phyloP scores from a whole-genome alignment of 2,113 vertebrate genomes.

The Ascaphus truei region DNA sequence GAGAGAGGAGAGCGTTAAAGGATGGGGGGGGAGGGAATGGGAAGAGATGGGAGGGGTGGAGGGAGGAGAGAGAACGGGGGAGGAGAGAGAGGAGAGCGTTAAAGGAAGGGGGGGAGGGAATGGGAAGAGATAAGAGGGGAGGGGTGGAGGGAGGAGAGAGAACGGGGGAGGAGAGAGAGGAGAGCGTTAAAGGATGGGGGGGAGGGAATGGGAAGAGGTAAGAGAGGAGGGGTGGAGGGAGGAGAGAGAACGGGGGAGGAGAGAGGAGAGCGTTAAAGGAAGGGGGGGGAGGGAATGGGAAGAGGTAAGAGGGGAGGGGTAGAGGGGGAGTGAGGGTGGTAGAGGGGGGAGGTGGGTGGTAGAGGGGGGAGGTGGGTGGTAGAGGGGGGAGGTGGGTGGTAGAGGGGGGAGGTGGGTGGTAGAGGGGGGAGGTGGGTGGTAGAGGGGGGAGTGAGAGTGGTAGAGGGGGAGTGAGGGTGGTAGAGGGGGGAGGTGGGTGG shows the following conservation, averaged over 20 bases:
- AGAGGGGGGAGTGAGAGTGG: not conserved
- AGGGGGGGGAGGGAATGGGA: not conserved
- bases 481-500: not conserved
- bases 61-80: not conserved
- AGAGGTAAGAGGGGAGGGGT: not conserved
- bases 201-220: not conserved
- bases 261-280: too few species aligned
- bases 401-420: not conserved
- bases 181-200: not conserved
- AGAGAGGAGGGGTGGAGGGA: not conserved
- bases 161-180: too few species aligned
- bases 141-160: not conserved
- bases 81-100: too few species aligned
- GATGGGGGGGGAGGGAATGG: not conserved
- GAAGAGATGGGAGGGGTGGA: not conserved
- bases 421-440: not conserved
- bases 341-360: too few species aligned
- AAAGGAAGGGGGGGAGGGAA: too few species aligned
- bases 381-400: not conserved
- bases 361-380: not conserved
- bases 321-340: not conserved
- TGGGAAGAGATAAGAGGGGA: not conserved
- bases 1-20: too few species aligned
- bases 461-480: not conserved
- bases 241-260: not conserved